Conservation (phyloP, 2,113 vertebrate species). For the Fregetta grallaria region DNA sequence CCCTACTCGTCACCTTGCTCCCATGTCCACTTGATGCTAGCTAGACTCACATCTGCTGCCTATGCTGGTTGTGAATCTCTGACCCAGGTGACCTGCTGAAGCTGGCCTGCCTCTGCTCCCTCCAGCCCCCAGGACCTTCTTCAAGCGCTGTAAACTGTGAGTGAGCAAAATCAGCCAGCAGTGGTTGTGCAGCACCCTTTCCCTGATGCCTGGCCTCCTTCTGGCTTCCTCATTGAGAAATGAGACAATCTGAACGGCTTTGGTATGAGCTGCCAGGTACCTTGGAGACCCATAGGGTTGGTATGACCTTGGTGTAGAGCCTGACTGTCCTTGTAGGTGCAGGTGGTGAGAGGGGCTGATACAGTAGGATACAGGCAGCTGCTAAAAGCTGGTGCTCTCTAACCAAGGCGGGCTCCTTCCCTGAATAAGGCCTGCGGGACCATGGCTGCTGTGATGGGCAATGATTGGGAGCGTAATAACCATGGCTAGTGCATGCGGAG, state of each 20-base stretch:
- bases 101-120: not conserved
- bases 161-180: not conserved
- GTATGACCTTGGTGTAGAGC: fast-evolving
- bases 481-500: not conserved
- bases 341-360: not conserved
- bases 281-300: not conserved
- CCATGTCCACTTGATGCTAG: not conserved
- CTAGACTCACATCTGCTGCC: fast-evolving
- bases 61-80: not conserved
- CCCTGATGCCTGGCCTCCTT: not conserved
- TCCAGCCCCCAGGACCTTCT: not conserved
- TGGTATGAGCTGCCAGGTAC: not conserved
- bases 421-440: not conserved
- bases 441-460: not conserved
- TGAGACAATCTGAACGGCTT: not conserved
- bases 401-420: not conserved
- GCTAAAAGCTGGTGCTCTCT: not conserved
- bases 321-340: not conserved
- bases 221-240: not conserved
- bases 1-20: not conserved
- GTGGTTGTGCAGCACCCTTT: not conserved
- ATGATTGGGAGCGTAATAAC: not conserved
- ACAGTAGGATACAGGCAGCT: not conserved
- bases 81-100: not conserved
- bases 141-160: not conserved